Evolutionary conservation across 1,140 invertebrate species (phyloP).

Genomic region (Drosophila bipectinata): DNA sequence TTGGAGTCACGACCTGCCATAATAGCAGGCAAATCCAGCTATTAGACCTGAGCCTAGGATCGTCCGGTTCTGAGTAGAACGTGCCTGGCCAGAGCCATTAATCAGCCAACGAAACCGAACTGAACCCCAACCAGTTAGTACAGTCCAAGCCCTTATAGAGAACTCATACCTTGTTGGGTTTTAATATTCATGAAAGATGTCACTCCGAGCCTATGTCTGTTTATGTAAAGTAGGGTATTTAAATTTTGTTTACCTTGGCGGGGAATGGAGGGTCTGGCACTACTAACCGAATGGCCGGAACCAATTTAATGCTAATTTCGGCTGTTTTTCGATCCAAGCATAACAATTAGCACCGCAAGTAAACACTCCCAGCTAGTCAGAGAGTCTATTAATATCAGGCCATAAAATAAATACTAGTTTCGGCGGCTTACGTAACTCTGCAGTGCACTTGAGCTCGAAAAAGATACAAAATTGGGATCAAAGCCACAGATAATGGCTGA

Average conservation of each 20-base stretch:
- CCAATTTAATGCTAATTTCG: too few relatives aligned
- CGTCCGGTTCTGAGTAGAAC: slow-evolving; percentile 13
- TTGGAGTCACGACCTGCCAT: slow-evolving; percentile 40
- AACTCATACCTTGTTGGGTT: neutral
- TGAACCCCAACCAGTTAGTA: neutral
- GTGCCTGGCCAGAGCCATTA: slow-evolving; percentile 35
- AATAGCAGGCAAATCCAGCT: slow-evolving; percentile 22
- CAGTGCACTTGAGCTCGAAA: slow-evolving; percentile 5
- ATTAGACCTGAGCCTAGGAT: neutral
- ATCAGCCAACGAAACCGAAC: slow-evolving; percentile 14
- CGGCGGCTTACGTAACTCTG: neutral
- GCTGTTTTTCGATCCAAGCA: too few relatives aligned
- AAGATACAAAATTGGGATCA: neutral
- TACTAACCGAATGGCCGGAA: neutral
- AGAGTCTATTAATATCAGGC: too few relatives aligned
- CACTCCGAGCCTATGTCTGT: neutral
- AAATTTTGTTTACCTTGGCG: neutral
- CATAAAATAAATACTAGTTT: neutral
- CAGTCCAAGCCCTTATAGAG: neutral
- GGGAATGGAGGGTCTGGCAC: neutral
- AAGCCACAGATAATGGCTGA: neutral
- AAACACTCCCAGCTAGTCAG: too few relatives aligned
- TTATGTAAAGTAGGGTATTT: neutral
- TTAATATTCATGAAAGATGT: neutral
- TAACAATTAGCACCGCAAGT: too few relatives aligned